These are phyloP conservation scores for Sinella curviseta DNA, from an alignment of 1,140 invertebrate species.

Conservation along the genomic window DNA sequence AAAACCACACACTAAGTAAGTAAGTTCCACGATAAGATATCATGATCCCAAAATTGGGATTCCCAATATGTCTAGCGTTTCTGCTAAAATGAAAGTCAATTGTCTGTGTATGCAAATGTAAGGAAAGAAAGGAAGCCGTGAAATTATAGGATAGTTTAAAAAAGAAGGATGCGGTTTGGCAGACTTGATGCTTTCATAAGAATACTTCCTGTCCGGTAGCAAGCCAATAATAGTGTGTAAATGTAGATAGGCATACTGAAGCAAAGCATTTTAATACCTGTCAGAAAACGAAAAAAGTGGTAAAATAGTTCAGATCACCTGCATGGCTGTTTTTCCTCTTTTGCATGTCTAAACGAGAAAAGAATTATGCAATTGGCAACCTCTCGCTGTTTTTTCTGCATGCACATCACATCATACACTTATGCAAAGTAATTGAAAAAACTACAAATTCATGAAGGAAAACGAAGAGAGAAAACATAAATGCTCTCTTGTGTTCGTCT, in stretches of 20 bases:
- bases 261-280: background rate
- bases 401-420: background rate
- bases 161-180: too few species aligned
- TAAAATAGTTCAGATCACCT: constrained; percentile 25
- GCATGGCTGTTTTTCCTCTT: background rate
- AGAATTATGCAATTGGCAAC: constrained; percentile 13
- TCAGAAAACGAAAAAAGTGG: constrained; percentile 7
- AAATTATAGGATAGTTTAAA: too few species aligned
- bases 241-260: background rate
- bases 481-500: too few species aligned
- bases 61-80: too few species aligned
- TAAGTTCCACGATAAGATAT: too few species aligned
- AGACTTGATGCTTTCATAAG: too few species aligned
- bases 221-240: too few species aligned
- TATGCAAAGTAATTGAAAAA: background rate
- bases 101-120: too few species aligned
- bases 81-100: too few species aligned
- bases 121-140: too few species aligned
- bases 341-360: constrained; percentile 18
- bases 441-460: background rate
- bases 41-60: too few species aligned
- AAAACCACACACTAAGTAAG: background rate
- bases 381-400: background rate
- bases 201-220: too few species aligned
- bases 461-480: background rate